A percentile compares a stretch with the other conserved stretches of the same genome.
These are phyloP conservation scores for Etheostoma cragini DNA, from an alignment of 2,113 vertebrate species.

Conservation along the genomic window DNA sequence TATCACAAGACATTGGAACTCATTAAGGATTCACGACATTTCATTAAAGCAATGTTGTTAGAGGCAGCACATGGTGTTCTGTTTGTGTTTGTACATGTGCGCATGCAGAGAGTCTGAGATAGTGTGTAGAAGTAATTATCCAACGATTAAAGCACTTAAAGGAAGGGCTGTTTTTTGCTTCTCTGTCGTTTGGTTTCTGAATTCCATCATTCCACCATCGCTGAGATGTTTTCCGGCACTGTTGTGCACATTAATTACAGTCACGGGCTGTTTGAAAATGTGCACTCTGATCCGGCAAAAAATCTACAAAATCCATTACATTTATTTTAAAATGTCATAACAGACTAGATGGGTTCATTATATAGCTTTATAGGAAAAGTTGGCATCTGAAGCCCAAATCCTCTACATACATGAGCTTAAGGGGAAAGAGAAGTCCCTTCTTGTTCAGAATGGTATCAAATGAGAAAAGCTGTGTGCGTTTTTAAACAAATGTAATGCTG, in stretches of 20 bases:
- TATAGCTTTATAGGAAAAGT: slow-evolving; percentile 20
- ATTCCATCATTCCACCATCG: slow-evolving; percentile 47
- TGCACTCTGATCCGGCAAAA: slow-evolving; percentile 53
- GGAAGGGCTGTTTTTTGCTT: slow-evolving; percentile 58
- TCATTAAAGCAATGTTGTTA: slow-evolving; percentile 87
- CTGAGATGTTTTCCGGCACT: slow-evolving; percentile 48
- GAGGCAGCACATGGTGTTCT: slow-evolving; percentile 79
- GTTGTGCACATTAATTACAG: slow-evolving; percentile 56
- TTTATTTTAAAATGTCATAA: slow-evolving; percentile 53
- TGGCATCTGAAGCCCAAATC: slow-evolving; percentile 29
- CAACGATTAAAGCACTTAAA: slow-evolving; percentile 77
- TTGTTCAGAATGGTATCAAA: slow-evolving; percentile 20
- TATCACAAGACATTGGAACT: slow-evolving; percentile 90
- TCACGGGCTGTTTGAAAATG: slow-evolving; percentile 54
- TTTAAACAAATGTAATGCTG: neutral
- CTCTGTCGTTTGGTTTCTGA: slow-evolving; percentile 64
- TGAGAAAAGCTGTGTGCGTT: neutral
- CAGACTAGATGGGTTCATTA: slow-evolving; percentile 42
- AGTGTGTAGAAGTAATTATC: slow-evolving; percentile 75
- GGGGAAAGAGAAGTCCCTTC: neutral
- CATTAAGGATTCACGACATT: slow-evolving; percentile 89
- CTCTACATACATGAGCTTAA: slow-evolving; percentile 6
- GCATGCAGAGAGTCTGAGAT: slow-evolving; percentile 65
- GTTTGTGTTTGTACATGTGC: slow-evolving; percentile 76
- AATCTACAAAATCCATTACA: slow-evolving; percentile 51